Conservation (phyloP, 2,797 vertebrate species). For the Chelidonichthys spinosus region DNA sequence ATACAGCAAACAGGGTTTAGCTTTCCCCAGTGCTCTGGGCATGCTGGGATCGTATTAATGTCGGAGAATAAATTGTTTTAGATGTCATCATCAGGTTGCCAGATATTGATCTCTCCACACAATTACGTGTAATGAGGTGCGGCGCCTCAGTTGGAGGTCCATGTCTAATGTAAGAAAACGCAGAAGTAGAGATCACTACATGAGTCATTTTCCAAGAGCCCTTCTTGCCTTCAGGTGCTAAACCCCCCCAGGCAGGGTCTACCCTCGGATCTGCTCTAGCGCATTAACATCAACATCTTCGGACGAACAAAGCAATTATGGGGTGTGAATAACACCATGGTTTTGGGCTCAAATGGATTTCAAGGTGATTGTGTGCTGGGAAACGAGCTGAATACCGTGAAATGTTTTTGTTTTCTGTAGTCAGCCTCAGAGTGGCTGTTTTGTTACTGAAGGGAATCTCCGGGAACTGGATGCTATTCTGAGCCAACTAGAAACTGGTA, state of each 20-base stretch:
- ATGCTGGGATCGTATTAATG: constrained; percentile 1
- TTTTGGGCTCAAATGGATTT: constrained; percentile 53
- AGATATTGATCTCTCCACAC: constrained; percentile 42
- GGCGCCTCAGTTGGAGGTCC: constrained; percentile 34
- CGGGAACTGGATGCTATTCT: constrained; percentile 46
- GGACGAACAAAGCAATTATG: constrained; percentile 56
- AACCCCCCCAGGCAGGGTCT: constrained; percentile 24
- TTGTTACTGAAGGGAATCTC: constrained; percentile 57
- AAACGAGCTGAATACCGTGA: constrained; percentile 45
- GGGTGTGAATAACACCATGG: constrained; percentile 41
- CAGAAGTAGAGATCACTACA: constrained; percentile 26
- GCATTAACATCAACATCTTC: constrained; percentile 42
- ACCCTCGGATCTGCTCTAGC: constrained; percentile 45
- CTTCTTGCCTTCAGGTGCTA: constrained; percentile 16
- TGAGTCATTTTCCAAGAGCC: constrained; percentile 49
- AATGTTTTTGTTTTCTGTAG: constrained; percentile 51
- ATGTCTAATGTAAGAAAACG: constrained; percentile 28
- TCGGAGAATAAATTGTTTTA: constrained; percentile 30
- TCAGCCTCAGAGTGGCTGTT: constrained; percentile 42
- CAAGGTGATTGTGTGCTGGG: constrained; percentile 47
- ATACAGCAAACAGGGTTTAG: neutral
- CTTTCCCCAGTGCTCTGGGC: neutral
- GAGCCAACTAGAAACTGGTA: constrained; percentile 29
- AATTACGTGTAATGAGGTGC: constrained; percentile 43
- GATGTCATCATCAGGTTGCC: constrained; percentile 35